Conservation (phyloP, 2,113 vertebrate species). For the Semnopithecus entellus region DNA sequence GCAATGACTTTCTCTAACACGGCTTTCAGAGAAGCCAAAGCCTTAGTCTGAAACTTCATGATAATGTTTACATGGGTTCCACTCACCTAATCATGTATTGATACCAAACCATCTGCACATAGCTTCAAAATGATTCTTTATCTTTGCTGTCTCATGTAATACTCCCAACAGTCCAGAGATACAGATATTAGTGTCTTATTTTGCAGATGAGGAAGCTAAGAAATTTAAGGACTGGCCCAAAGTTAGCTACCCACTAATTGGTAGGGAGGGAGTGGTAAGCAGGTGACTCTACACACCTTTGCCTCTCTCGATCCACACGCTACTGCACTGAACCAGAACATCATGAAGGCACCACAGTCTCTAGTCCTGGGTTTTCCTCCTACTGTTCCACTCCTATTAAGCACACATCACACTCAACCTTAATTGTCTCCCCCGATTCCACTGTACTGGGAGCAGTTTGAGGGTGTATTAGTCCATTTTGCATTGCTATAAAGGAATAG, state of each 20-base stretch:
- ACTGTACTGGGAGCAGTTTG: not conserved
- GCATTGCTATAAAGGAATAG: too few relatives aligned
- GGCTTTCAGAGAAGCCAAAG: not conserved
- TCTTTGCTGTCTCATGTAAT: not conserved
- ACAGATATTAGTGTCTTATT: not conserved
- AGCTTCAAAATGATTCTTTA: not conserved
- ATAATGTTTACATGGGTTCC: too few relatives aligned
- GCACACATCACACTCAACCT: not conserved
- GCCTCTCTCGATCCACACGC: not conserved
- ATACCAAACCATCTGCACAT: not conserved
- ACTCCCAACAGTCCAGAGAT: not conserved
- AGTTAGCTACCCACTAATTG: not conserved
- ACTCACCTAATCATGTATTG: not conserved
- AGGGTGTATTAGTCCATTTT: not conserved
- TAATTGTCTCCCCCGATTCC: not conserved
- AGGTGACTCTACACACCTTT: not conserved
- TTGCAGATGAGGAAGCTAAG: not conserved
- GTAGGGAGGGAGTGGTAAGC: accelerated
- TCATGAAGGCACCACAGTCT: accelerated
- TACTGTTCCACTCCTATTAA: not conserved
- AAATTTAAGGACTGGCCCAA: not conserved
- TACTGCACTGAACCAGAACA: not conserved
- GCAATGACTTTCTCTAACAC: not conserved
- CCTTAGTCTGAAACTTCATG: not conserved
- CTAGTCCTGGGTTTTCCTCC: not conserved